Percentiles rank a stretch among this genome's conserved stretches.
These are phyloP conservation scores for Manacus vitellinus DNA, from an alignment of 2,113 vertebrate species.

Conservation along the genomic window DNA sequence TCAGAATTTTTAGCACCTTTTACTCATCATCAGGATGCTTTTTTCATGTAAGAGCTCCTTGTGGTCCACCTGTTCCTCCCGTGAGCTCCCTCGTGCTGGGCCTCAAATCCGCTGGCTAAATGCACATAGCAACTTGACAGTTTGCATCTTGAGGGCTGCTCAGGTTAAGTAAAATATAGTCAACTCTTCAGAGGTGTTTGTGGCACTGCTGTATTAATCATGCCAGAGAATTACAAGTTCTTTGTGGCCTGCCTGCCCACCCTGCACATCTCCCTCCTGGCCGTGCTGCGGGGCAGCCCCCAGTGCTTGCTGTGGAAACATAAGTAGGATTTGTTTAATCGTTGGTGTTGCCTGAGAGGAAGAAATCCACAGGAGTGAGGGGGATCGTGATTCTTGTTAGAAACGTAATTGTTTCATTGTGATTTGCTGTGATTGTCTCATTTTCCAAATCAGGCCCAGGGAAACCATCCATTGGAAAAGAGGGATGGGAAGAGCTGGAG, in stretches of 20 bases:
- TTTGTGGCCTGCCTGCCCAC: neutral
- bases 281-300: neutral
- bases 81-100: neutral
- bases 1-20: neutral
- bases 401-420: neutral
- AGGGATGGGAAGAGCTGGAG: neutral
- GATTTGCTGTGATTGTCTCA: neutral
- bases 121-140: neutral
- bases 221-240: neutral
- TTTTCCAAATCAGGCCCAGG: neutral
- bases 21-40: fast-evolving
- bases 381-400: neutral
- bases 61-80: neutral
- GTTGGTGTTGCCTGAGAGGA: neutral
- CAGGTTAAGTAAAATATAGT: neutral
- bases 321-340: neutral
- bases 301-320: neutral
- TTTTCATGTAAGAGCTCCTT: neutral
- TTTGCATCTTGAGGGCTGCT: neutral
- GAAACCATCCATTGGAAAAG: neutral
- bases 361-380: neutral
- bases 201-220: neutral
- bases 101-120: neutral
- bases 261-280: fast-evolving
- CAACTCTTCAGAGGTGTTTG: neutral